Base-by-base conservation (phyloP, 2,797 vertebrate species). In the Sebastes goodei region DNA sequence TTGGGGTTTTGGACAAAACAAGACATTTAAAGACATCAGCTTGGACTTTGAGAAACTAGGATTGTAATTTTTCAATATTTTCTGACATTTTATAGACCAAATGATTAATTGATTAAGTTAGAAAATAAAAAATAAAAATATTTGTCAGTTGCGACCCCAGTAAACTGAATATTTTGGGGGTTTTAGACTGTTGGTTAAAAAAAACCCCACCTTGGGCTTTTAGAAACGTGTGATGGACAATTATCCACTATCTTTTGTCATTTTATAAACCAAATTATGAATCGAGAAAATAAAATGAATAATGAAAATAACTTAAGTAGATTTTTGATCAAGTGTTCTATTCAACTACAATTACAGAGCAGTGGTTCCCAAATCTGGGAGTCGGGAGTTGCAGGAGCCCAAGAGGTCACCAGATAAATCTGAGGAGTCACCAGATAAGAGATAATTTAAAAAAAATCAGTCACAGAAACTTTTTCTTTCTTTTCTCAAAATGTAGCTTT, bases 361-460 rank as follows among this genome's bases (percentile, higher is more conserved):
- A 35, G 38, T 64, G 35, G 49, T 32, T n/a, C 9, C 15, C 4
- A 21, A n/a, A n/a, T 8, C 14, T 17, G 25, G 56, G 14, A 27
- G 14, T 59, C 4, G 1, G 57, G 27, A 60, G 0, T 29, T 30
- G 27, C 57, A 60, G 30, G 7, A 1, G n/a, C 20, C 5, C 30
- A 35, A n/a, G 6, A 20, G 60, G 20, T 62, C 20, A 10, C 30
- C n/a, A 64, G 6, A 25, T 33, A 25, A 32, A 49, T 4, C 21
- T 23, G 1, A 61, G 3, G 1, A 14, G 20, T 30, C 32, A 35
- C 20, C 42, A 64, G 6, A 25, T 32, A 25, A 32, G 2, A 2
- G 8, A 59, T 15, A 0, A 33, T 15, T 17, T 8, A 6, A 20
- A 52, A 32, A 9, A 7, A 3, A 29, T 1, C 17, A 14, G 7